phyloP scores from a whole-genome alignment of 2,888 invertebrate species.

The Argyresthia goedartella region DNA sequence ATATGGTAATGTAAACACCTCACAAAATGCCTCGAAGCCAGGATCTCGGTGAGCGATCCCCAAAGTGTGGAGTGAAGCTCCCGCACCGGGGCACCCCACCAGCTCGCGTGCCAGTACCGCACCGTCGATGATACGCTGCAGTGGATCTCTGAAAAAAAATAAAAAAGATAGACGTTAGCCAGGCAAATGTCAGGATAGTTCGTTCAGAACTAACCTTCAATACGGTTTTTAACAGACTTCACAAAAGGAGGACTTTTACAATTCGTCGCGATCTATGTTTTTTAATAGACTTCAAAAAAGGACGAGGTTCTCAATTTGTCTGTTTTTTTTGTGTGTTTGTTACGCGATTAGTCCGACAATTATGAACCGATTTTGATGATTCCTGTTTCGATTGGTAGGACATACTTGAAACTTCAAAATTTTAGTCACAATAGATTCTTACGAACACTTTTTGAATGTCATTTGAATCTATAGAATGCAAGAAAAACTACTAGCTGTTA shows the following conservation, averaged over 20 bases:
- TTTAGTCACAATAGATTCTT: no score
- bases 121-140: slow-evolving; percentile 83
- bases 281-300: background rate
- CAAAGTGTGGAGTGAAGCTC: slow-evolving; percentile 82
- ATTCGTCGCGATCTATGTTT: no score
- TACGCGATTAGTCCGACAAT: no score
- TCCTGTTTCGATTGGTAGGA: no score
- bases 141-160: slow-evolving; percentile 79
- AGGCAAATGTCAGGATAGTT: background rate
- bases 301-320: background rate
- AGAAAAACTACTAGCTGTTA: no score
- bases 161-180: slow-evolving; percentile 10
- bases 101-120: slow-evolving; percentile 78
- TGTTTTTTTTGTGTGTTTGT: background rate
- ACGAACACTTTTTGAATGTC: no score
- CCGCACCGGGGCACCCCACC: slow-evolving; percentile 85
- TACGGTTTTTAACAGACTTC: no score
- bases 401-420: no score
- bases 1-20: slow-evolving; percentile 28
- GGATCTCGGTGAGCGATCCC: slow-evolving; percentile 78
- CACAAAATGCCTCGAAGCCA: slow-evolving; percentile 61
- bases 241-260: no score
- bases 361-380: no score
- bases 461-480: no score
- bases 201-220: no score